Evolutionary conservation across 2,113 vertebrate species (phyloP).

Genomic region (Saguinus midas): DNA sequence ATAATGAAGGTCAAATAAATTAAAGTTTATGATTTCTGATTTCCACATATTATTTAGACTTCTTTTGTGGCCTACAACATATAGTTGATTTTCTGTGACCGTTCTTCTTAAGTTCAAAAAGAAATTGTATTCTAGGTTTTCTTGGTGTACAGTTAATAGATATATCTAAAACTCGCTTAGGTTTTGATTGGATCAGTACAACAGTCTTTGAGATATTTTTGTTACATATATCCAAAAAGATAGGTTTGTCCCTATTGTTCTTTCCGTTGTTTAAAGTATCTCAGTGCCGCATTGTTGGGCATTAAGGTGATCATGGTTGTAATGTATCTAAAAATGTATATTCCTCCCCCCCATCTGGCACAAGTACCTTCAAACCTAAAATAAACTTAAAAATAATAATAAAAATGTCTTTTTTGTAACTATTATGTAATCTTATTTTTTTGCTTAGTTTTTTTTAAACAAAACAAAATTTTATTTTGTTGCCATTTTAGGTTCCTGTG

Average conservation of each 20-base stretch:
- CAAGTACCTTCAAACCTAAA: neutral
- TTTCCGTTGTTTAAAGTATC: neutral
- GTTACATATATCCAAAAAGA: neutral
- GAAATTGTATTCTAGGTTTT: neutral
- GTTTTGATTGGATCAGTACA: neutral
- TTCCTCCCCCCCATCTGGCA: neutral
- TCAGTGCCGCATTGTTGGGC: neutral
- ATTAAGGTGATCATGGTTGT: neutral
- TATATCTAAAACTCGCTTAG: neutral
- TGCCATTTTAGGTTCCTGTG: neutral
- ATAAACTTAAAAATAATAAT: neutral
- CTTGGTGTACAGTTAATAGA: neutral
- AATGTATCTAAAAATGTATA: neutral
- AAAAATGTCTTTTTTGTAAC: neutral
- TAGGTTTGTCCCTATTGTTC: neutral
- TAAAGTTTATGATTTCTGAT: neutral
- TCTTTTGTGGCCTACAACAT: neutral
- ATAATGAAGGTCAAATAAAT: neutral
- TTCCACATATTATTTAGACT: neutral
- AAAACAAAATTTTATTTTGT: neutral
- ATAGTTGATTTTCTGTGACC: neutral
- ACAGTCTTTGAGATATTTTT: neutral
- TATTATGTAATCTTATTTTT: neutral
- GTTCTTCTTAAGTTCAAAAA: neutral
- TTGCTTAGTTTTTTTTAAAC: neutral